Evolutionary conservation across 2,888 invertebrate genomes (phyloP).

Genomic region (Limnephilus auricula): DNA sequence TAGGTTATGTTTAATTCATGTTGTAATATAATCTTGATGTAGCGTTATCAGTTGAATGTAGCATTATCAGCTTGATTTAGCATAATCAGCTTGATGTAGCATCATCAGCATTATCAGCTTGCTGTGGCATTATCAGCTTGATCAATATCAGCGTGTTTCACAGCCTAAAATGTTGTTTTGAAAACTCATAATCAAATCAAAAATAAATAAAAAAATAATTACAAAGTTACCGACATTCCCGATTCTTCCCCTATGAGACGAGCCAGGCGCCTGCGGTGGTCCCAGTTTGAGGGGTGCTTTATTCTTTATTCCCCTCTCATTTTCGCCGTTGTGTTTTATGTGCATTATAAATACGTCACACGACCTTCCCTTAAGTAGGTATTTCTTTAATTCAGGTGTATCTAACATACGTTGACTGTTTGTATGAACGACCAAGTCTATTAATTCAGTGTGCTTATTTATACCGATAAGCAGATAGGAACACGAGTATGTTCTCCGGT

Average conservation of each 20-base stretch:
- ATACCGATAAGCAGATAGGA: neutral
- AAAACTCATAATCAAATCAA: neutral
- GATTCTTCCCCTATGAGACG: neutral
- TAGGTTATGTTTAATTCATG: neutral
- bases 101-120: too few relatives aligned
- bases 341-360: conserved; percentile 30
- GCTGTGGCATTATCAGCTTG: neutral
- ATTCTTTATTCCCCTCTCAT: conserved; percentile 22
- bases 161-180: neutral
- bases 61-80: too few relatives aligned
- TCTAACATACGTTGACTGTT: neutral
- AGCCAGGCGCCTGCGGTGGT: neutral
- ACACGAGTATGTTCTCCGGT: neutral
- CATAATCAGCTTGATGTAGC: too few relatives aligned
- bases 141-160: neutral
- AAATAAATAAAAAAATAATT: neutral
- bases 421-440: conserved; percentile 9
- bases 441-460: conserved; percentile 4
- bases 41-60: too few relatives aligned
- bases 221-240: neutral
- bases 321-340: conserved; percentile 34
- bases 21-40: too few relatives aligned
- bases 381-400: conserved; percentile 41
- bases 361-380: conserved; percentile 19
- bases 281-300: neutral